Evolutionary conservation across 1,140 invertebrate genomes (phyloP), one percentile per base, ranked within the genome.

Genomic region (Philotrypesis tridentata): DNA sequence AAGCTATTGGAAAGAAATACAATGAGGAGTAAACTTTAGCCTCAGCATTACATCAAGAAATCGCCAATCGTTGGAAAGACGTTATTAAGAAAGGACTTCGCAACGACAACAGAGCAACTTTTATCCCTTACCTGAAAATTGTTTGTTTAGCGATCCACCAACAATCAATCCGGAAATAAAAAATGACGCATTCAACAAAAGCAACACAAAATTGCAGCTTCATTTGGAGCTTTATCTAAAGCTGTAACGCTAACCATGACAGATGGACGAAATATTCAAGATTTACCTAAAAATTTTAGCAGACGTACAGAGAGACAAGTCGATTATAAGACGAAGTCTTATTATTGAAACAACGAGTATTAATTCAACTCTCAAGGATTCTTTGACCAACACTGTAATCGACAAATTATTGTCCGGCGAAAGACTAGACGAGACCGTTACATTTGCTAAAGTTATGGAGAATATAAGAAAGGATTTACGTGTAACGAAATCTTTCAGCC

Each of bases 11-110:
- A 2, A 74, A 84, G 17, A 72, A 83, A 0, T 11, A 82, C 0
- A 21, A 55, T 1, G n/a, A 67, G 1, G 83, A 84, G 17, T 73
- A 79, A 63, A 9, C 31, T 0, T 60, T 43, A 7, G 75, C 74
- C 21, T 21, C 71, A 14, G 37, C 84, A 2, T 40, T 86, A 17
- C 84, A 84, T 71, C 48, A 60, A 6, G 67, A 82, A 12, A 21
- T 86, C n/a, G 80, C 81, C 1, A 7, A 83, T 1, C 71, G 83
- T 60, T 85, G 84, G 83, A n/a, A n/a, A n/a, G n/a, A n/a, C n/a
- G n/a, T n/a, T n/a, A n/a, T n/a, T n/a, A n/a, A n/a, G n/a, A n/a
- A 82, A 27, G 83, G 85, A 0, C 40, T 85, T n/a, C 83, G 81
- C 0, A 71, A 27, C 43, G 84, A 85, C 1, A 82, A 86, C 11